Base-by-base conservation (phyloP, 1,140 invertebrate genomes). In the Acyrthosiphon pisum region DNA sequence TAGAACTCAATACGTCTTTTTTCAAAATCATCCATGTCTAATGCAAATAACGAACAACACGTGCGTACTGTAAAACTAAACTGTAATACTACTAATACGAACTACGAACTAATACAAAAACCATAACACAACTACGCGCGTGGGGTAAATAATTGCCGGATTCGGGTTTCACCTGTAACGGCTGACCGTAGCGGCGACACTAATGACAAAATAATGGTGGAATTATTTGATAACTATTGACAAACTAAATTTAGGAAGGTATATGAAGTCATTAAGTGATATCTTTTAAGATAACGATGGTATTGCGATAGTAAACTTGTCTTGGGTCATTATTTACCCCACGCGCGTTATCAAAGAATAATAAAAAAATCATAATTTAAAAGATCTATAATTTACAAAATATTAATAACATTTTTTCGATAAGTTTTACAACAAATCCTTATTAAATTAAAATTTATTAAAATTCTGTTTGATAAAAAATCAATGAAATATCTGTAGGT, bases 221-320 rank as follows among this genome's bases (percentile, higher is more conserved):
- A 88, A 88, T n/a, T 53, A 88, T 48, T 53, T 46, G 46, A 87
- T 87, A 87, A 87, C 46, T 87, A n/a, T 87, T 87, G 30, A 87
- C 84, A 46, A 87, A 88, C 46, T 88, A 53, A 14, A 50, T n/a
- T 88, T 88, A 88, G 48, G 35, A 35, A 88, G 44, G 87, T 88
- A 44, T 23, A 88, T 50, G 48, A 35, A 50, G 30, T 88, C 30
- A 88, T 50, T 50, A 50, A 48, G 30, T 88, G 26, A 35, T 88
- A 88, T 88, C 8, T 50, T 50, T 88, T 50, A 53, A 20, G 46
- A 88, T 88, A 88, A 50, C 46, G 46, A 50, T n/a, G 11, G 4
- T n/a, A 88, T 50, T 87, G 30, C 44, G 18, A 88, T 88, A 88
- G 14, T 87, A 30, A 46, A 87, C 44, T 48, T 41, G 56, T 83